A percentile compares a stretch with the other conserved stretches of the same genome.
Evolutionary conservation across 2,888 invertebrate species (phyloP).

Genomic region (Isoperla grammatica): DNA sequence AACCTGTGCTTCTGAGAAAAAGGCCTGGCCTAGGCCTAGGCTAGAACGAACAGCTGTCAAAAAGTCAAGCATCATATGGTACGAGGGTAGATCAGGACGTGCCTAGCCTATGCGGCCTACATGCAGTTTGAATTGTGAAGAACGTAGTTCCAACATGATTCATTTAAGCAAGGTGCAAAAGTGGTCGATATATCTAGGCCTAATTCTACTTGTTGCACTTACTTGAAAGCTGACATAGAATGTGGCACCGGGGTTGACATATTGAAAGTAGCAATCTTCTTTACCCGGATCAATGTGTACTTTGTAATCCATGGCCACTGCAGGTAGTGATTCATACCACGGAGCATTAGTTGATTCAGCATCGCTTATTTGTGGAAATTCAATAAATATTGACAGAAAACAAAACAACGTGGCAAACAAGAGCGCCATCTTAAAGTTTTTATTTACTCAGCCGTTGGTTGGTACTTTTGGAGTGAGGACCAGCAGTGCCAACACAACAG

Average conservation of each 20-base stretch:
- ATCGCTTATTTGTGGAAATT: background rate
- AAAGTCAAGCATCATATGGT: background rate
- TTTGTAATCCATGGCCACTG: conserved; percentile 94
- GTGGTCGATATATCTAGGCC: too few species aligned
- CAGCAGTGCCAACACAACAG: too few species aligned
- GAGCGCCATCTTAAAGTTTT: conserved; percentile 1
- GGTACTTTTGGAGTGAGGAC: too few species aligned
- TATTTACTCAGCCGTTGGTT: too few species aligned
- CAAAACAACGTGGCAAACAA: conserved; percentile 24
- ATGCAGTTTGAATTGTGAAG: too few species aligned
- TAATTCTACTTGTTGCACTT: conserved; percentile 33
- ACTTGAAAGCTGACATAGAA: conserved; percentile 94
- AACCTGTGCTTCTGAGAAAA: too few species aligned
- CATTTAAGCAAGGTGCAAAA: too few species aligned
- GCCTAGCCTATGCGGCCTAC: too few species aligned
- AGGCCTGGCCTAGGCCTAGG: too few species aligned
- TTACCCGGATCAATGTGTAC: conserved; percentile 91
- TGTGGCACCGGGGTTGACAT: conserved; percentile 85
- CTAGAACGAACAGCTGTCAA: too few species aligned
- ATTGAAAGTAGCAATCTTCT: conserved; percentile 94
- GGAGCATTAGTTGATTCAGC: conserved; percentile 42
- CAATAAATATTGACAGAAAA: conserved; percentile 7
- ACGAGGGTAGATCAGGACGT: too few species aligned
- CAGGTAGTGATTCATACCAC: conserved; percentile 83
- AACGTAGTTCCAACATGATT: too few species aligned